Percentiles rank a stretch among this genome's conserved stretches.
Evolutionary conservation across 2,113 vertebrate species (phyloP).

Genomic region (Clarias macrocephalus): DNA sequence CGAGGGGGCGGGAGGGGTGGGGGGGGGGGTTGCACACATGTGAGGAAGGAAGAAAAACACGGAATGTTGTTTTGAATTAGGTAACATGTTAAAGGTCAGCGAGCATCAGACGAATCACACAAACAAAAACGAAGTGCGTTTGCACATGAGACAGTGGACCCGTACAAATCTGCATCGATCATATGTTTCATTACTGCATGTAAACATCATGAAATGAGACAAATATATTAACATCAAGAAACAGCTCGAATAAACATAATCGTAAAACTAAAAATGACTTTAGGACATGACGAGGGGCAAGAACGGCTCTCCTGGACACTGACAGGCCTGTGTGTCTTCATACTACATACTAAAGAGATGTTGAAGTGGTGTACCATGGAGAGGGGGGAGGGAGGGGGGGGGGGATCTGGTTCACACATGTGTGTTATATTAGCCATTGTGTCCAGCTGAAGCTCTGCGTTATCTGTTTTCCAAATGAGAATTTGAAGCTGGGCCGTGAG

Average conservation of each 20-base stretch:
- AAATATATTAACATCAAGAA: background rate
- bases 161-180: background rate
- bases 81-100: slow-evolving; percentile 3
- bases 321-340: background rate
- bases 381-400: background rate
- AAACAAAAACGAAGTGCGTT: background rate
- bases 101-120: background rate
- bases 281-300: background rate
- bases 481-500: slow-evolving; percentile 26
- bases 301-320: background rate
- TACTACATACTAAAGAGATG: background rate
- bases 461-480: slow-evolving; percentile 43
- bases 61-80: slow-evolving; percentile 39
- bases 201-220: background rate
- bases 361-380: background rate
- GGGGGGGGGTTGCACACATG: slow-evolving; percentile 22
- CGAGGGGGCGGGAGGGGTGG: background rate
- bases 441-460: slow-evolving; percentile 41
- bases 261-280: background rate
- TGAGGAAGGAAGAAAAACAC: slow-evolving; percentile 16
- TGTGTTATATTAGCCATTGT: slow-evolving; percentile 47
- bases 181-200: background rate
- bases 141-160: background rate
- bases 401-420: slow-evolving; percentile 38
- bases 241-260: background rate